phyloP scores from a whole-genome alignment of 2,113 vertebrate species.

The Tringa solitaria region DNA sequence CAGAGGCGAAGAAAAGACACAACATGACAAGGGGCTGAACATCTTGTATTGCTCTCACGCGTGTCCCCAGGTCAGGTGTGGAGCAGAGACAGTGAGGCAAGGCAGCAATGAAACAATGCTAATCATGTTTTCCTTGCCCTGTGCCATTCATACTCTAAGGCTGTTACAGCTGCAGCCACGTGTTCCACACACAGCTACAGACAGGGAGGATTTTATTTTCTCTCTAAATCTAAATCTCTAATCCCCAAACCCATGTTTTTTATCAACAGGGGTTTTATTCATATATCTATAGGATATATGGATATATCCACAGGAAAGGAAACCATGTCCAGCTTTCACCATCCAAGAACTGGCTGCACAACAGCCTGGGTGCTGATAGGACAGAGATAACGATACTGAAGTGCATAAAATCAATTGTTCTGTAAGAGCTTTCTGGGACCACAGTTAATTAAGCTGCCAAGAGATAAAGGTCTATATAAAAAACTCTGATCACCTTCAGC shows the following conservation, averaged over 20 bases:
- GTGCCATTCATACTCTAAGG: background rate
- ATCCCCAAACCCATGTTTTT: background rate
- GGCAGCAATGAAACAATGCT: background rate
- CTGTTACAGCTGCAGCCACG: constrained; percentile 18
- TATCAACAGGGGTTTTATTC: background rate
- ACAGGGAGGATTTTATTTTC: background rate
- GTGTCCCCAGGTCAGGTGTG: constrained; percentile 18
- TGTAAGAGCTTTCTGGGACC: constrained; percentile 2
- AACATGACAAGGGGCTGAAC: background rate
- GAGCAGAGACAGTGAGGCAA: background rate
- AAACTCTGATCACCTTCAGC: background rate
- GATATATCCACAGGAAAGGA: background rate
- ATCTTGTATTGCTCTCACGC: constrained; percentile 38
- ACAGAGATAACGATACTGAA: background rate
- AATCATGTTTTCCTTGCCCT: background rate
- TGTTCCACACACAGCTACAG: background rate
- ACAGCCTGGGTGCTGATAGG: background rate
- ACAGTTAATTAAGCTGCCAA: constrained; percentile 27
- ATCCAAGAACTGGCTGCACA: background rate
- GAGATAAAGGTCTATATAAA: background rate
- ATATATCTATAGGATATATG: background rate
- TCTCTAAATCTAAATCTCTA: background rate
- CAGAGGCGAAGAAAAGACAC: background rate
- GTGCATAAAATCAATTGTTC: constrained; percentile 15
- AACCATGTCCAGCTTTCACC: background rate